Evolutionary conservation across 2,113 vertebrate species (phyloP), one percentile per base, ranked within the genome.

Genomic region (Corythoichthys haematopterus): DNA sequence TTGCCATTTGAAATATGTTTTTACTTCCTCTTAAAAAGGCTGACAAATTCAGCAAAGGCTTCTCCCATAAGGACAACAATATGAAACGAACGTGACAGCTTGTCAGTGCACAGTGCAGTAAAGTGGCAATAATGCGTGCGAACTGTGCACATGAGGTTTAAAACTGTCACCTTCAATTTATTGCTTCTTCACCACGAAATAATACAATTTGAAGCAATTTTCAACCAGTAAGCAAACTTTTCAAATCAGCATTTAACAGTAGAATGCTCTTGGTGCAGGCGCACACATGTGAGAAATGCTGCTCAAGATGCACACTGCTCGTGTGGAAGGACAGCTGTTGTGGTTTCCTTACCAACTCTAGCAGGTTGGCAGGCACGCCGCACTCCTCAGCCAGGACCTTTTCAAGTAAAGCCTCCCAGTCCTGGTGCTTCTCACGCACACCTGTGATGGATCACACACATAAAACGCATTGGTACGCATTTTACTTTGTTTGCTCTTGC

Each of bases 301-400:
- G 38, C 38, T 50, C 33, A 46, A 9, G 11, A 62, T 51, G 36
- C 67, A 45, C 47, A 46, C 55, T 46, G 52, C 15, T 62, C 33
- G 65, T 59, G 50, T 71, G 65, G 14, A 61, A 67, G 15, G 56
- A 62, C 77, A 78, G 71, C 71, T 66, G 77, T 64, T 73, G 45
- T 1, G 33, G 50, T 79, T 52, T 47, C 4, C 28, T 93, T 81
- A 98, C 97, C 91, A 95, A 90, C 81, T 98, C 96, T 89, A 99
- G 93, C 81, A 98, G 90, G 66, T 90, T 92, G 70, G 94, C 91
- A 77, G 97, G 96, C 36, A 91, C 96, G 76, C 94, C 94, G 86
- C 92, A 92, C 1, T 94, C 93, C 80, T 94, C 95, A 2, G 80
- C 88, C 77, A 98, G 84, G 50, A 87, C 92, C 79, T 87, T 92